Conservation (phyloP, 2,888 invertebrate genomes). For the Xanthia togata region DNA sequence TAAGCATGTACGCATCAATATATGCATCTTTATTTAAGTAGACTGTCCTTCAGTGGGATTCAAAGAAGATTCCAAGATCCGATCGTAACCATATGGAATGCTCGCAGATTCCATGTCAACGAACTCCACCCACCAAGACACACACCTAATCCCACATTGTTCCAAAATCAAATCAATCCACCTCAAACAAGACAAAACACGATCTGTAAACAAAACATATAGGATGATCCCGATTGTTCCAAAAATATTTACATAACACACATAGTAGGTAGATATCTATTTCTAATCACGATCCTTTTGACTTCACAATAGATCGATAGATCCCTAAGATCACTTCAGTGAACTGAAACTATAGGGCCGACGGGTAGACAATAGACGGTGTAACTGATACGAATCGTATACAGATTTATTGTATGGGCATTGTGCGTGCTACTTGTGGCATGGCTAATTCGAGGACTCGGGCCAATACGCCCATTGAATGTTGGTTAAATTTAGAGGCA, state of each 20-base stretch:
- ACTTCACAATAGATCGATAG: constrained; percentile 56
- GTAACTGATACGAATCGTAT: constrained; percentile 66
- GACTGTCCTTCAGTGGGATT: too few relatives aligned
- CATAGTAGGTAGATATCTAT: not conserved
- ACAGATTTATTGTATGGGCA: constrained; percentile 66
- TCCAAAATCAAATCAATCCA: constrained; percentile 12
- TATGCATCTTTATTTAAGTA: not conserved
- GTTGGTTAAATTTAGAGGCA: constrained; percentile 3
- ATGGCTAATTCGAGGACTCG: constrained; percentile 57
- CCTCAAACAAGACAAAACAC: constrained; percentile 15
- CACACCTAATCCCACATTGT: constrained; percentile 13
- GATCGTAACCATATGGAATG: not conserved
- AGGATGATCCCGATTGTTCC: constrained; percentile 24
- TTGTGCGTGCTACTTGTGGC: constrained; percentile 64
- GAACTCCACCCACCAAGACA: not conserved
- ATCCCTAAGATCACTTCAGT: constrained; percentile 62
- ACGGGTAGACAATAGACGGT: constrained; percentile 57
- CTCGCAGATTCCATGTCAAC: not conserved
- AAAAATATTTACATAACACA: constrained; percentile 9
- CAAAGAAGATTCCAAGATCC: not conserved
- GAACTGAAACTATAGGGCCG: constrained; percentile 63
- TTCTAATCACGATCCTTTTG: constrained; percentile 53
- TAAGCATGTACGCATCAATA: too few relatives aligned
- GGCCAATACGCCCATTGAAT: constrained; percentile 27
- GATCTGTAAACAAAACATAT: constrained; percentile 7